Evolutionary conservation across 2,113 vertebrate species (phyloP).

Genomic region (Odocoileus hemionus): DNA sequence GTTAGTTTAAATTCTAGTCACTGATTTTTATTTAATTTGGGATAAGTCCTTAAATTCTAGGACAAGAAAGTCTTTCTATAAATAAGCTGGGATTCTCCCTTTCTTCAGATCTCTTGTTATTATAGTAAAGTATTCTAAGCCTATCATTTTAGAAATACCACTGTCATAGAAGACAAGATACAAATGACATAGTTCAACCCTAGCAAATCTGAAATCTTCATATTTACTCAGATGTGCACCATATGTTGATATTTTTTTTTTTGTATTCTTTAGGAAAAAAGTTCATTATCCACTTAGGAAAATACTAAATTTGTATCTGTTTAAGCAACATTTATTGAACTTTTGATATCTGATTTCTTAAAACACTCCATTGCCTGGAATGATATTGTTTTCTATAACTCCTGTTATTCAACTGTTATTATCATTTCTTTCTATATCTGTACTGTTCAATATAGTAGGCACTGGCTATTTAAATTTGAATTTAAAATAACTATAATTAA

Average conservation of each 20-base stretch:
- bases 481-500: background rate
- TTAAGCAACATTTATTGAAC: constrained; percentile 22
- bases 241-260: constrained; percentile 57
- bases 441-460: background rate
- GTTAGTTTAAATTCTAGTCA: constrained; percentile 49
- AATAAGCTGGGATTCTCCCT: background rate
- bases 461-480: background rate
- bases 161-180: background rate
- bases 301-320: background rate
- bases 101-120: background rate
- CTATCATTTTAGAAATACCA: constrained; percentile 36
- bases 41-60: constrained; percentile 41
- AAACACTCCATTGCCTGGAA: background rate
- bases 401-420: background rate
- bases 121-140: constrained; percentile 30
- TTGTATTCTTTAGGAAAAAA: background rate
- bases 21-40: constrained; percentile 57
- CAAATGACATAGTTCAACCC: background rate
- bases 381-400: background rate
- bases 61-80: background rate
- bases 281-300: constrained; percentile 10
- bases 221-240: constrained; percentile 47
- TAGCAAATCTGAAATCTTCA: constrained; percentile 36
- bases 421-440: background rate
- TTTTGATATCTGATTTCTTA: background rate